Percentiles rank a stretch among this genome's conserved stretches.
These are phyloP conservation scores for Amphiprion clarkii DNA, from an alignment of 2,797 vertebrate genomes.

Conservation along the genomic window DNA sequence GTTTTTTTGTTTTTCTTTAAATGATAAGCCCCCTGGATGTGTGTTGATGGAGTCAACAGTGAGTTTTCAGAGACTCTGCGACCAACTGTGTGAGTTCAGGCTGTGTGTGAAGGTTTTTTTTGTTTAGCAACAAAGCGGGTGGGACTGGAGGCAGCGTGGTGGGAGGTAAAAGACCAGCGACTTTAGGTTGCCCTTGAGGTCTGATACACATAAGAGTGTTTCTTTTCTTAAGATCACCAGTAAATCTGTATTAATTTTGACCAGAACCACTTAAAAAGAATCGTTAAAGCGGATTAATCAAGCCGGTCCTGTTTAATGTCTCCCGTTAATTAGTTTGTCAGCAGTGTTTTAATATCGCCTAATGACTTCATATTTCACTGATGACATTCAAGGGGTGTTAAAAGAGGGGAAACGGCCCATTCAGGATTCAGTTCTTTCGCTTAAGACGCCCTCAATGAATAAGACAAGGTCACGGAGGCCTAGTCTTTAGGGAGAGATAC, in stretches of 20 bases:
- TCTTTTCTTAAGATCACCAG: conserved; percentile 92
- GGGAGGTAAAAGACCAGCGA: conserved; percentile 73
- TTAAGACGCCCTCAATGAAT: conserved; percentile 82
- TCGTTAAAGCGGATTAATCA: conserved; percentile 99
- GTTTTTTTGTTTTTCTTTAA: neutral
- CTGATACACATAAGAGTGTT: conserved; percentile 79
- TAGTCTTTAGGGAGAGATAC: conserved; percentile 84
- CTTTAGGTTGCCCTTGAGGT: conserved; percentile 82
- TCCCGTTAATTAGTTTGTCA: conserved; percentile 99
- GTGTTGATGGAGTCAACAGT: neutral
- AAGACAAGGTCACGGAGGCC: conserved; percentile 83
- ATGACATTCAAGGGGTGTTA: conserved; percentile 99
- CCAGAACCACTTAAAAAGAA: conserved; percentile 99
- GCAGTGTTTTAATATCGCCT: conserved; percentile 99
- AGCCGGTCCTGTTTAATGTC: conserved; percentile 99
- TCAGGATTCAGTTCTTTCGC: conserved; percentile 87
- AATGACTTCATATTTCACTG: conserved; percentile 99
- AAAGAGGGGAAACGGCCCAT: conserved; percentile 98
- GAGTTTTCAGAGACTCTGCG: conserved; percentile 27
- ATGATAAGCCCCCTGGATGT: neutral
- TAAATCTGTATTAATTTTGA: conserved; percentile 99
- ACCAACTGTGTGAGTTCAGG: conserved; percentile 56
- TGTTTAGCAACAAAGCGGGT: conserved; percentile 37
- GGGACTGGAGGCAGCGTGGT: conserved; percentile 23
- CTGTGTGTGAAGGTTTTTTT: conserved; percentile 16